phyloP scores from a whole-genome alignment of 2,888 invertebrate species.

The Ectemnius continuus region DNA sequence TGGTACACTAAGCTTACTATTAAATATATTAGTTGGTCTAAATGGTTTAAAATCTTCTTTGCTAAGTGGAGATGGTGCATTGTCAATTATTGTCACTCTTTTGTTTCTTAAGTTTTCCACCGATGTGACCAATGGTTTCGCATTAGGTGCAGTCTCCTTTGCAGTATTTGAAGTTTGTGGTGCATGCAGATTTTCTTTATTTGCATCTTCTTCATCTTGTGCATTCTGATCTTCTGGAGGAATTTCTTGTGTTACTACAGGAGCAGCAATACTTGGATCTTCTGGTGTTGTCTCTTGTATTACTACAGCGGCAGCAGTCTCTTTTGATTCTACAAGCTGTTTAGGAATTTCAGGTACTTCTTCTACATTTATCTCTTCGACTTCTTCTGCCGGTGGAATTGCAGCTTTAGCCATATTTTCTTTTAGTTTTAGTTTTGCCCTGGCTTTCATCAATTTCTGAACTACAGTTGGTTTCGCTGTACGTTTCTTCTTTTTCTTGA shows the following conservation, averaged over 20 bases:
- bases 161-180: not conserved
- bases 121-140: conserved; percentile 24
- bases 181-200: not conserved
- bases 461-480: conserved; percentile 10
- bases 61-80: conserved; percentile 6
- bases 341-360: not conserved
- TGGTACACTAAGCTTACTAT: conserved; percentile 29
- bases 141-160: not conserved
- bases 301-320: no score
- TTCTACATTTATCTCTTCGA: not conserved
- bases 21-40: conserved; percentile 42
- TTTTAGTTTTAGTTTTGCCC: not conserved
- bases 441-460: not conserved
- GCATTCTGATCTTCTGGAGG: conserved; percentile 10
- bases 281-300: conserved; percentile 8
- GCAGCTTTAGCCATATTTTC: not conserved
- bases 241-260: not conserved
- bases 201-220: not conserved
- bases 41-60: conserved; percentile 30
- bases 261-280: not conserved
- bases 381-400: not conserved
- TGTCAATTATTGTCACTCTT: conserved; percentile 8
- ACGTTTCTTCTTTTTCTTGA: conserved; percentile 48
- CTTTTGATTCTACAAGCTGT: not conserved
- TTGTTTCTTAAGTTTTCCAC: conserved; percentile 18